phyloP scores from a whole-genome alignment of 2,797 vertebrate genomes.

The Decapterus maruadsi region DNA sequence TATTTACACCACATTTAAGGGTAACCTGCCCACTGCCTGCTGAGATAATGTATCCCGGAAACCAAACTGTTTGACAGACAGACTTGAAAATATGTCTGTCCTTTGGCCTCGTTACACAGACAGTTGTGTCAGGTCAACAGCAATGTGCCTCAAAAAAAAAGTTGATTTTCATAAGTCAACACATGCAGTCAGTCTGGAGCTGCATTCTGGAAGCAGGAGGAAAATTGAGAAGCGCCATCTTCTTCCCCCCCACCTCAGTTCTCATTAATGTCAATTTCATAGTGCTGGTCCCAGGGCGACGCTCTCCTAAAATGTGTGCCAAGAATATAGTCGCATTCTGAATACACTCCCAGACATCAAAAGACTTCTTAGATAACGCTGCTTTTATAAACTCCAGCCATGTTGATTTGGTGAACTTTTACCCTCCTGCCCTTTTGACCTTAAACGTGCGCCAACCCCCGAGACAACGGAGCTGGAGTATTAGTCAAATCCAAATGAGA shows the following conservation, averaged over 20 bases:
- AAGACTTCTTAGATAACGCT: slow-evolving; percentile 69
- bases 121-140: slow-evolving; percentile 25
- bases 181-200: slow-evolving; percentile 34
- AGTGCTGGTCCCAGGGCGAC: slow-evolving; percentile 68
- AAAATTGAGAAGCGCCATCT: slow-evolving; percentile 73
- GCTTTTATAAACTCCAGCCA: slow-evolving; percentile 62
- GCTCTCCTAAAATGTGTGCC: slow-evolving; percentile 70
- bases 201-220: slow-evolving; percentile 63
- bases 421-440: slow-evolving; percentile 71
- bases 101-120: slow-evolving; percentile 21
- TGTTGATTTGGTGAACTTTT: slow-evolving; percentile 69
- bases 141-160: slow-evolving; percentile 39
- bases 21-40: background rate
- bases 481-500: slow-evolving; percentile 1
- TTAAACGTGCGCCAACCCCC: background rate
- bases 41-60: background rate
- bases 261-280: slow-evolving; percentile 87
- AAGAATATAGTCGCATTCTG: slow-evolving; percentile 67
- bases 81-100: background rate
- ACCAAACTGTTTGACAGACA: background rate
- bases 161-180: slow-evolving; percentile 28
- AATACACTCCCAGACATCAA: slow-evolving; percentile 78
- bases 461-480: background rate
- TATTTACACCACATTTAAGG: background rate
- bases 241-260: slow-evolving; percentile 66